Base-by-base conservation (phyloP, 2,113 vertebrate genomes). In the Pomatostomus ruficeps region DNA sequence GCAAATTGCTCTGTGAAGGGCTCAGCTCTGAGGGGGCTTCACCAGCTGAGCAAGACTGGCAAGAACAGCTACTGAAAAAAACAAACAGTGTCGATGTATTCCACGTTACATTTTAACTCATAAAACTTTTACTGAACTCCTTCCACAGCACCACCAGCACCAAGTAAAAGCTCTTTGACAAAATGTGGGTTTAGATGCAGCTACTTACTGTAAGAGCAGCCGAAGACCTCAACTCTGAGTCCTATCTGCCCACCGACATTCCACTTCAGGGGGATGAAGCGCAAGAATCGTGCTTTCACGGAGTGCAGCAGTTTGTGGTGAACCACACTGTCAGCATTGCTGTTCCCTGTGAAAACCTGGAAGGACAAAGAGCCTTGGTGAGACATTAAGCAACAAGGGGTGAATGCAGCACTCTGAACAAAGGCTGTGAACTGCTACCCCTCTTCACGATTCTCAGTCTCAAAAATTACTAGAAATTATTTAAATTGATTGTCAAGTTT, bases 181-280 rank as follows among this genome's bases (percentile, higher is more conserved):
- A 88, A 87, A 62, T 2, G 4, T 24, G 11, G 2, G 17, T 82
- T 57, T 22, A 71, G 58, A 17, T 17, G 18, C 16, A 88, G 26
- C 12, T 90, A 99, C 99, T 99, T 98, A 99, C 99, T 99, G 73
- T 99, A 99, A 49, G 98, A 96, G 91, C 99, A 99, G 84, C 99
- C 99, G 0, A 99, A 99, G 81, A 98, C 98, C 84, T 99, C 99
- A 33, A 99, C 98, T 70, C 99, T 97, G 95, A 99, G 98, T 70
- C 99, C 99, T 49, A 99, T 98, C 90, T 96, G 97, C 25, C 99
- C 98, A 33, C 89, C 98, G 3, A 91, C 95, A 63, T 98, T 99
- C 99, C 99, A 99, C 70, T 98, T 97, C 33, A 98, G 94, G 26
- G 99, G 99, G 83, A 99, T 29, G 15, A 99, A 99, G n/a, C 99